Evolutionary conservation across 2,797 vertebrate genomes (phyloP), one percentile per base, ranked within the genome.

Genomic region (Gastrophryne carolinensis): DNA sequence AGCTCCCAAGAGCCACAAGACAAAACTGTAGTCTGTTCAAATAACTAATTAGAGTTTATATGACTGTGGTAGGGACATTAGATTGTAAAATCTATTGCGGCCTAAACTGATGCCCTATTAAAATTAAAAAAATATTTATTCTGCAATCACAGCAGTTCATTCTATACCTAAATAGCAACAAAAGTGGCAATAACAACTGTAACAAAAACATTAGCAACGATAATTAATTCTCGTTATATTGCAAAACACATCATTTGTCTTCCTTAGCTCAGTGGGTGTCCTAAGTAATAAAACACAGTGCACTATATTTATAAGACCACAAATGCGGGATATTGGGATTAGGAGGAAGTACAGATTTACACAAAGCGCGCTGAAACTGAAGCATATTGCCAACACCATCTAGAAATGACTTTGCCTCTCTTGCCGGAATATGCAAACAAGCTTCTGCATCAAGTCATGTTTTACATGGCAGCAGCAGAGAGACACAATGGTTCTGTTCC

Each of bases 381-480:
- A 52, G 63, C 19, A 15, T 21, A 52, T 35, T 66, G 30, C 19
- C 47, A 35, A 17, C 17, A 4, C 4, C 17, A 9, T 1, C 5
- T 44, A 21, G 50, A 65, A 50, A 24, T 34, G 12, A 35, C 63
- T 52, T 50, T 52, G 35, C 32, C 17, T 54, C 34, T 39, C 11
- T 37, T 37, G 8, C 23, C 37, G 47, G 65, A 23, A 58, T 1
- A 49, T 21, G 17, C 5, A 47, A 65, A 39, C 37, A 13, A 67
- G 11, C 21, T 61, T 68, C 58, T 10, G 4, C 11, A 21, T 66
- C 13, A 65, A 50, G 34, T 21, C 34, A 37, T 10, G 53, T 60
- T 66, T 67, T 26, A 67, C 62, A 65, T 75, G 53, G 63, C 60
- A 64, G 71, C 62, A 47, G 52, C 27, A 50, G 19, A 44, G 12